A percentile compares a stretch with the other conserved stretches of the same genome.
phyloP scores from a whole-genome alignment of 2,888 invertebrate species.

The Antitype chi region DNA sequence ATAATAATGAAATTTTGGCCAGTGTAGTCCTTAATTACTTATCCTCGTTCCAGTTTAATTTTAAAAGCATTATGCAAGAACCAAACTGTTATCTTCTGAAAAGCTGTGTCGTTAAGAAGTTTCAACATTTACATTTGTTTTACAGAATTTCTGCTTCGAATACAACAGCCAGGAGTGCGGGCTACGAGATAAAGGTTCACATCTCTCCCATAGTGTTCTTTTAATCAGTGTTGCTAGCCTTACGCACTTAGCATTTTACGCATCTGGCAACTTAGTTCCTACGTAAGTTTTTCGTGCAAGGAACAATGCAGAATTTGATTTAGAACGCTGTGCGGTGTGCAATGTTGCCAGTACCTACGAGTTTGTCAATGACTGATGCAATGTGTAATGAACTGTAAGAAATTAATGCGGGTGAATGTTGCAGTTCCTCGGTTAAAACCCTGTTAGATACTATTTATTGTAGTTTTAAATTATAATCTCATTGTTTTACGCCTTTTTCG shows the following conservation, averaged over 20 bases:
- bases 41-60: conserved; percentile 9
- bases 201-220: conserved; percentile 66
- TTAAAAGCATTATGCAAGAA: conserved; percentile 36
- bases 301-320: conserved; percentile 55
- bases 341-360: conserved; percentile 53
- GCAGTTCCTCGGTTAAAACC: conserved; percentile 70
- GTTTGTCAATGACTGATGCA: conserved; percentile 60
- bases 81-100: conserved; percentile 10
- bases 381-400: conserved; percentile 63
- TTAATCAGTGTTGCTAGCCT: conserved; percentile 75
- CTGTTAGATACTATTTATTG: conserved; percentile 68
- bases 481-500: conserved; percentile 64
- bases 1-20: not conserved
- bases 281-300: conserved; percentile 61
- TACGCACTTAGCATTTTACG: conserved; percentile 68
- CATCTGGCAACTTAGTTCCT: conserved; percentile 59
- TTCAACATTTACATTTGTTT: conserved; percentile 62
- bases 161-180: conserved; percentile 86
- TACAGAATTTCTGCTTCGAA: conserved; percentile 87
- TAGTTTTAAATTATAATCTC: conserved; percentile 63
- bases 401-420: conserved; percentile 65
- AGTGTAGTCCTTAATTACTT: conserved; percentile 20
- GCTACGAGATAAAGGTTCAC: conserved; percentile 70
- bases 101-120: conserved; percentile 14
- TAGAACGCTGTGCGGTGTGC: conserved; percentile 55